These are phyloP conservation scores for Listrodromus nycthemerus DNA, from an alignment of 2,888 invertebrate species.

Conservation along the genomic window DNA sequence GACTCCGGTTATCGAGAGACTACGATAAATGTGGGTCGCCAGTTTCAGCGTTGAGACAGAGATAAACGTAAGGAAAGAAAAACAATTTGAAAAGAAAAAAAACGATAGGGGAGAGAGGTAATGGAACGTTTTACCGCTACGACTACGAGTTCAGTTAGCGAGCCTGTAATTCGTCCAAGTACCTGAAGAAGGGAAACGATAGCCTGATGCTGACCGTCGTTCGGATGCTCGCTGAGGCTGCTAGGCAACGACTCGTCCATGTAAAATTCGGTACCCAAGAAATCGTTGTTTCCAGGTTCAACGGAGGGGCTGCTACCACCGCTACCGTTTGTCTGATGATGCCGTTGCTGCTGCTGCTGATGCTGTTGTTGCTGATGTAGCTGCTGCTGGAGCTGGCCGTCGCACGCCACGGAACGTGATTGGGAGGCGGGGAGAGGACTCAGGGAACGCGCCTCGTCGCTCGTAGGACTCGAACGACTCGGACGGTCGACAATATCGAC, in stretches of 20 bases:
- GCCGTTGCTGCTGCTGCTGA: conserved; percentile 71
- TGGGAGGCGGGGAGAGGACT: conserved; percentile 62
- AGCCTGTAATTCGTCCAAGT: conserved; percentile 78
- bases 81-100: conserved; percentile 63
- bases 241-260: conserved; percentile 95
- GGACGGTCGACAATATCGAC: conserved; percentile 27
- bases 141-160: conserved; percentile 74
- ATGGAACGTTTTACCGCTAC: conserved; percentile 79
- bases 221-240: conserved; percentile 90
- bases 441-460: conserved; percentile 61
- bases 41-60: conserved; percentile 10
- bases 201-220: conserved; percentile 84
- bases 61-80: conserved; percentile 27
- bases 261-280: conserved; percentile 93
- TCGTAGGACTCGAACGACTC: conserved; percentile 51
- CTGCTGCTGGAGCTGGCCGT: conserved; percentile 82
- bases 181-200: conserved; percentile 84
- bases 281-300: conserved; percentile 86
- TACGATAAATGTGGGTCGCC: neutral
- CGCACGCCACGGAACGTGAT: conserved; percentile 79
- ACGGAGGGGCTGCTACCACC: conserved; percentile 82
- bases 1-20: neutral
- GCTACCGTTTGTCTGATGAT: conserved; percentile 73
- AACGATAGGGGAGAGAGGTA: conserved; percentile 68
- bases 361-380: conserved; percentile 77